Percentiles rank a stretch among this genome's conserved stretches.
Evolutionary conservation across 1,140 invertebrate species (phyloP).

Genomic region (Cecropterus lyciades): DNA sequence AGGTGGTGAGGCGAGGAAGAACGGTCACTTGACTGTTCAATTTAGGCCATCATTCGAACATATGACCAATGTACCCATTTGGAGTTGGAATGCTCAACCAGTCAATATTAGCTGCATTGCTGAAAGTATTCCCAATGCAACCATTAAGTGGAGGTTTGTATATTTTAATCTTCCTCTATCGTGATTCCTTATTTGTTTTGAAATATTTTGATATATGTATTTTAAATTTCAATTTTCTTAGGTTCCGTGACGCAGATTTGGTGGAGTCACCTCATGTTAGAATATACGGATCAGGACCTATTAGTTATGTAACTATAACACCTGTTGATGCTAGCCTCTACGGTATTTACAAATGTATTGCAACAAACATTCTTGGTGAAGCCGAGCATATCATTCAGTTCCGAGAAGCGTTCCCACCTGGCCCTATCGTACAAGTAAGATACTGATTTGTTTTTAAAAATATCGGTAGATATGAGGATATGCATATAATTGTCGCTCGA

Average conservation of each 20-base stretch:
- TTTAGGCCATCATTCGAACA: conserved; percentile 92
- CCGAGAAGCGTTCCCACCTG: conserved; percentile 86
- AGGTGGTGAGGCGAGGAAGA: conserved; percentile 88
- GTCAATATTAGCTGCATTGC: conserved; percentile 95
- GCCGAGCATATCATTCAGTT: conserved; percentile 88
- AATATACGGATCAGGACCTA: conserved; percentile 87
- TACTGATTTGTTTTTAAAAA: conserved; percentile 1
- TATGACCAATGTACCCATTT: conserved; percentile 89
- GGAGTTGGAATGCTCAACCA: conserved; percentile 91
- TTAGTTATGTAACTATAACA: conserved; percentile 88
- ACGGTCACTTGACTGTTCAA: conserved; percentile 93
- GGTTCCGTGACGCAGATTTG: conserved; percentile 82
- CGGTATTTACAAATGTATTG: conserved; percentile 92
- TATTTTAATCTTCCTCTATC: conserved; percentile 9
- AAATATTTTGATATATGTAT: too few species aligned
- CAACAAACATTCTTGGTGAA: conserved; percentile 90
- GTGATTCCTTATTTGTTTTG: too few species aligned
- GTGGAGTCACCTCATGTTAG: conserved; percentile 85
- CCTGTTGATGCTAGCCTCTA: conserved; percentile 88
- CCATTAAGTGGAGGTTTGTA: conserved; percentile 92
- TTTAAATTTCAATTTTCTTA: conserved; percentile 51
- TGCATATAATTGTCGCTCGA: too few species aligned
- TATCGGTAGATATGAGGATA: too few species aligned
- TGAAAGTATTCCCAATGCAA: conserved; percentile 96
- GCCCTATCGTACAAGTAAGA: conserved; percentile 65